Conservation (phyloP, 2,797 vertebrate genomes). For the Ambastaia sidthimunki region DNA sequence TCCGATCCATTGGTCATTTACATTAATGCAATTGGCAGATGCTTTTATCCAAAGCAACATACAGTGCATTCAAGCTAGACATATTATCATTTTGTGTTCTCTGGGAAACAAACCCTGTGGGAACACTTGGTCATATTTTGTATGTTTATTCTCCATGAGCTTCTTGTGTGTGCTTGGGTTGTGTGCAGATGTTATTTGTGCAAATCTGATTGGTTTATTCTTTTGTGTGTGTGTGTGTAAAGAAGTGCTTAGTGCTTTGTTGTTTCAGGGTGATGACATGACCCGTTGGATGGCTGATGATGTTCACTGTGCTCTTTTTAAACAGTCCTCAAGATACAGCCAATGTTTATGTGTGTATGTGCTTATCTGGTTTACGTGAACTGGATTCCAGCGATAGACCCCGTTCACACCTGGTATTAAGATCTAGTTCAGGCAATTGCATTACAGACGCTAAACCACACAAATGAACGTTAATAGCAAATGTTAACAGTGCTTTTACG, state of each 20-base stretch:
- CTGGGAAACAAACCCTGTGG: background rate
- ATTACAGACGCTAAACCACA: background rate
- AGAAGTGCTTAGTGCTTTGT: constrained; percentile 36
- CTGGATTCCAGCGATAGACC: background rate
- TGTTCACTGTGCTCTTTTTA: constrained; percentile 25
- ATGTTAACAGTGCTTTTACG: background rate
- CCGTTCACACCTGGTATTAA: background rate
- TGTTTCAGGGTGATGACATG: background rate
- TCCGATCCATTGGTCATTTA: background rate
- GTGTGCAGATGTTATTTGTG: constrained; percentile 22
- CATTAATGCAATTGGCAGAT: background rate
- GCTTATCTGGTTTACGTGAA: background rate
- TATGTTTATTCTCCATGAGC: background rate
- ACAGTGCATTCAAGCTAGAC: constrained; percentile 2
- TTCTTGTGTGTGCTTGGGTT: background rate
- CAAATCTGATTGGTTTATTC: background rate
- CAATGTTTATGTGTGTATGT: background rate
- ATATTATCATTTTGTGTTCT: background rate
- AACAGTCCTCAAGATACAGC: background rate
- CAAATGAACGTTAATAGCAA: constrained; percentile 9
- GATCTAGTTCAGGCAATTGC: background rate
- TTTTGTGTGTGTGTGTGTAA: background rate
- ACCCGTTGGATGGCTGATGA: background rate
- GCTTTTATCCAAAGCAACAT: background rate
- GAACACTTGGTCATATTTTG: background rate